These are phyloP conservation scores for Manis crassicaudata DNA, from an alignment of 2,797 vertebrate species.

Conservation along the genomic window DNA sequence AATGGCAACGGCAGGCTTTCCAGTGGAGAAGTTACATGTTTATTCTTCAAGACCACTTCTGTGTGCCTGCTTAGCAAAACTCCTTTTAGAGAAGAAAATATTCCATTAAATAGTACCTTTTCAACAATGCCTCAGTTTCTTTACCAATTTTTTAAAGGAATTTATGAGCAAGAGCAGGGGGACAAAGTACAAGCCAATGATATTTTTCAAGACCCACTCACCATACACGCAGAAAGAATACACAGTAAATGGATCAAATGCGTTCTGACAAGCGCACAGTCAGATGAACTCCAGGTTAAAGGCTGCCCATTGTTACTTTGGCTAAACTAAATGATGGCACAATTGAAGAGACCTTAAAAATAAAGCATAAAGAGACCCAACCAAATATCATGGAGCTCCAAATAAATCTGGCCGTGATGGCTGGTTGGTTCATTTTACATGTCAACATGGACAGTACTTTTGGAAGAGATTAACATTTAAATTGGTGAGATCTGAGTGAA, in stretches of 20 bases:
- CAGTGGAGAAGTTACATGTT: neutral
- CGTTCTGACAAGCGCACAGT: neutral
- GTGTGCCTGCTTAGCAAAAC: neutral
- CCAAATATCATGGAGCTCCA: neutral
- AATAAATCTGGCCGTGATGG: neutral
- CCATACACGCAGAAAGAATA: neutral
- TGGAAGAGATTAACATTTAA: conserved; percentile 8
- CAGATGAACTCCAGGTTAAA: neutral
- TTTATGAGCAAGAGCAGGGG: neutral
- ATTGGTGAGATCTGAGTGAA: neutral
- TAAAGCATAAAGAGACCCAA: neutral
- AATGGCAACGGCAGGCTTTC: neutral
- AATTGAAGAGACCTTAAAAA: conserved; percentile 17
- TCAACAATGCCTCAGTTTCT: neutral
- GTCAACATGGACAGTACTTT: neutral
- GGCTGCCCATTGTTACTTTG: neutral
- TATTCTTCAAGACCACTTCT: neutral
- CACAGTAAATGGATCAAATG: neutral
- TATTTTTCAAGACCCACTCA: conserved; percentile 28
- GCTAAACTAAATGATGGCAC: neutral
- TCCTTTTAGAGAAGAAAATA: neutral
- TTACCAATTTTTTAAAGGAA: conserved; percentile 41
- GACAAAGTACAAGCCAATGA: neutral
- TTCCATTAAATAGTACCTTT: neutral
- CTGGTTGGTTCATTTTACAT: neutral